A percentile compares a stretch with the other conserved stretches of the same genome.
Conservation (phyloP, 2,797 vertebrate species). For the Syngnathus rostellatus region DNA sequence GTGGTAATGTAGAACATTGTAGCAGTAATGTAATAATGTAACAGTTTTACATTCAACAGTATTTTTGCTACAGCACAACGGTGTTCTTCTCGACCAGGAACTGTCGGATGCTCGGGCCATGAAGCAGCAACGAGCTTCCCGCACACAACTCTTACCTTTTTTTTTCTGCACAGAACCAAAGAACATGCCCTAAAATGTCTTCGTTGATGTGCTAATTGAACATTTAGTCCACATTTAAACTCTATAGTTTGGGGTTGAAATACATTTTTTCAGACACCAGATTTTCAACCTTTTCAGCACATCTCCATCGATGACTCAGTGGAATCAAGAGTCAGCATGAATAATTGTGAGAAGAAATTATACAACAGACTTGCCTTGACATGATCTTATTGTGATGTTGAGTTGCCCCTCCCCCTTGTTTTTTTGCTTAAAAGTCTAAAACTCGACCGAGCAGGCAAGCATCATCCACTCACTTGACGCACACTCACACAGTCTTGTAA, state of each 20-base stretch:
- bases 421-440: not conserved
- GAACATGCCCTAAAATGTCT: not conserved
- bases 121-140: not conserved
- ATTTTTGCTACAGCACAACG: too few relatives aligned
- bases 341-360: not conserved
- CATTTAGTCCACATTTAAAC: too few relatives aligned
- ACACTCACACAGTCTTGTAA: slow-evolving; percentile 1
- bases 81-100: too few relatives aligned
- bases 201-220: not conserved
- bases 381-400: not conserved
- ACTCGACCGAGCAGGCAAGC: not conserved
- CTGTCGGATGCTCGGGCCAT: too few relatives aligned
- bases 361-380: not conserved
- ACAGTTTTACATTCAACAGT: too few relatives aligned
- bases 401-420: not conserved
- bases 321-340: not conserved
- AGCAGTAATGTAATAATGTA: not conserved
- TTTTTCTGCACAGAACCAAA: not conserved
- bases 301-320: too few relatives aligned
- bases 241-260: not conserved
- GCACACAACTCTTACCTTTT: not conserved
- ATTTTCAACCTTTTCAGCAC: not conserved
- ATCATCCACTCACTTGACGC: not conserved
- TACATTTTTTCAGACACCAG: not conserved
- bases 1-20: not conserved